Evolutionary conservation across 2,888 invertebrate genomes (phyloP).

Genomic region (Metellina segmentata): DNA sequence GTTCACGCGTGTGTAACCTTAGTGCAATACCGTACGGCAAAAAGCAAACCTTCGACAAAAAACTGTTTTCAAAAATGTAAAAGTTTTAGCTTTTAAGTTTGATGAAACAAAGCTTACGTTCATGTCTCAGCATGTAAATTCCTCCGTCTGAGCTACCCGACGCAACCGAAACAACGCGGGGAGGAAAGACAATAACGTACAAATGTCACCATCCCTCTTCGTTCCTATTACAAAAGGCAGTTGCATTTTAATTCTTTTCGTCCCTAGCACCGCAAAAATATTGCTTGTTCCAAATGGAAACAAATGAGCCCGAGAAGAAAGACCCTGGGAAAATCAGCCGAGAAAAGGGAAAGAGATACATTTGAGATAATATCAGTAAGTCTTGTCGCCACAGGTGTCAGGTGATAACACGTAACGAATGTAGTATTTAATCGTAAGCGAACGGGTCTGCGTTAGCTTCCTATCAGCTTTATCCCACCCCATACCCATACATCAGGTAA

Average conservation of each 20-base stretch:
- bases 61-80: neutral
- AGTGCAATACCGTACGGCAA: neutral
- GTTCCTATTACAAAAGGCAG: neutral
- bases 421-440: constrained; percentile 11
- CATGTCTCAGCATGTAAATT: neutral
- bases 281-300: neutral
- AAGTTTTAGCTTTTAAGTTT: neutral
- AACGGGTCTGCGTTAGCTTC: constrained; percentile 10
- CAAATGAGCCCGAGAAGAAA: neutral
- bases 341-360: neutral
- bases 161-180: neutral
- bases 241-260: neutral
- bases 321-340: neutral
- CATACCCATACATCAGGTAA: constrained; percentile 10
- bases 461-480: neutral
- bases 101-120: neutral
- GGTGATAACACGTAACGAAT: constrained; percentile 34
- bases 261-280: constrained; percentile 1
- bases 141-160: neutral
- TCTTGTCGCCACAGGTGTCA: constrained; percentile 57
- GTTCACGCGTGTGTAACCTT: too few species aligned
- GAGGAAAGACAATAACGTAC: neutral
- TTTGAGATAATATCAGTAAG: neutral
- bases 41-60: neutral
- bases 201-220: neutral